Evolutionary conservation across 2,113 vertebrate species (phyloP).

Genomic region (Turdus rufiventris): DNA sequence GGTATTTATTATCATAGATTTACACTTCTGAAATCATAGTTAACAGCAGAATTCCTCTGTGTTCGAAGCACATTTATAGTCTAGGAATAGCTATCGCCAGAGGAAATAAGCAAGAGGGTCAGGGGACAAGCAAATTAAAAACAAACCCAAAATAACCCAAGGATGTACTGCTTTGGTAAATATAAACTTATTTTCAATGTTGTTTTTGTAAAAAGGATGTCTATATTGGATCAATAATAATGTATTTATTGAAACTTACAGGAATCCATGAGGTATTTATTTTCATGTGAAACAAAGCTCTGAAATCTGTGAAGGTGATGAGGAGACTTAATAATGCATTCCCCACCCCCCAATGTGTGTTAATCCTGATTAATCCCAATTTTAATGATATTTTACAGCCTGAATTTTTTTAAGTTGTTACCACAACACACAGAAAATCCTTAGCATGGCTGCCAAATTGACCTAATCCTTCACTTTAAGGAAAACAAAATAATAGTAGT

Average conservation of each 20-base stretch:
- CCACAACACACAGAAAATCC: constrained; percentile 48
- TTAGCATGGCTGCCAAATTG: not conserved
- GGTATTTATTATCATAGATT: constrained; percentile 23
- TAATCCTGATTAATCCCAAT: constrained; percentile 57
- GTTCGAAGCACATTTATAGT: not conserved
- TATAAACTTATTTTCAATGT: not conserved
- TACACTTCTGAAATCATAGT: constrained; percentile 26
- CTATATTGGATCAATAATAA: constrained; percentile 18
- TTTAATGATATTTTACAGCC: constrained; percentile 46
- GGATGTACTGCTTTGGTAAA: constrained; percentile 34
- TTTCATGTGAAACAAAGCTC: not conserved
- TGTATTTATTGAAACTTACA: not conserved
- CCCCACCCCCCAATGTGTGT: constrained; percentile 44
- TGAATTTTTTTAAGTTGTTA: constrained; percentile 42
- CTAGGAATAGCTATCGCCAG: constrained; percentile 26
- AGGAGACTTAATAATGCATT: constrained; percentile 38
- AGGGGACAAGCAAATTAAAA: constrained; percentile 49
- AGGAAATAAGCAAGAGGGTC: constrained; percentile 51
- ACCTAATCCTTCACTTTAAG: constrained; percentile 12
- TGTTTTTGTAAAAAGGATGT: not conserved
- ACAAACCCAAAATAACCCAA: constrained; percentile 57
- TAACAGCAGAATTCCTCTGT: constrained; percentile 7
- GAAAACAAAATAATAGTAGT: not conserved
- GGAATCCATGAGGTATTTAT: not conserved
- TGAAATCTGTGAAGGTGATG: not conserved